Evolutionary conservation across 2,888 invertebrate species (phyloP), one percentile per base, ranked within the genome.

Genomic region (Odontothrips loti): DNA sequence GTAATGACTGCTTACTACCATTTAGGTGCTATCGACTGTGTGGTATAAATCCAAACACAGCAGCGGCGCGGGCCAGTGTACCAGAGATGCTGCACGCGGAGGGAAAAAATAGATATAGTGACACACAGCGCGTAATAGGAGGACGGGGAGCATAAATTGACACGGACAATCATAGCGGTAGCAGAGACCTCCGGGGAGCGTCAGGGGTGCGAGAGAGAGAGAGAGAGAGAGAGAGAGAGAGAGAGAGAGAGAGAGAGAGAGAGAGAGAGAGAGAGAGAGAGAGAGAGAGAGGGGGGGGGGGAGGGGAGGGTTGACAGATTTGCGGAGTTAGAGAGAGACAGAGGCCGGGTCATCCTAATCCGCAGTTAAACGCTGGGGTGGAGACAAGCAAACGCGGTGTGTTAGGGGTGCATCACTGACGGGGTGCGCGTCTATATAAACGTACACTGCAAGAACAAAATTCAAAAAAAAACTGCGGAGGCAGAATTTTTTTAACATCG

Each of bases 291-390:
- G n/a, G n/a, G n/a, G n/a, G n/a, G n/a, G n/a, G 23, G 23, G 68
- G 68, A 27, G 23, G 23, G 68, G 68, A 27, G 68, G 68, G 68
- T 75, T 75, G 68, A 75, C 68, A 75, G 68, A 75, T 75, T 75
- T 75, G 68, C 68, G 68, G 23, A 75, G 68, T 27, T 23, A 27
- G 68, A 75, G 27, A 27, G 68, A 75, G 11, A 27, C 23, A 12
- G 23, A 27, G 27, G 20, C 68, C 27, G 68, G 68, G 68, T 75
- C 68, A 75, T 75, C 68, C 68, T 75, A 75, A 75, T 75, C 68
- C 68, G 68, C 68, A 23, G 68, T 75, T 75, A 75, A 75, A 75
- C 68, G 68, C 68, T 75, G 68, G 68, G 68, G 68, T 75, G 68
- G 68, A 75, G 68, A 75, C 68, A 75, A 75, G 68, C 68, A n/a